Conservation (phyloP, 2,113 vertebrate species). For the pig (Sus scrofa) region DNA sequence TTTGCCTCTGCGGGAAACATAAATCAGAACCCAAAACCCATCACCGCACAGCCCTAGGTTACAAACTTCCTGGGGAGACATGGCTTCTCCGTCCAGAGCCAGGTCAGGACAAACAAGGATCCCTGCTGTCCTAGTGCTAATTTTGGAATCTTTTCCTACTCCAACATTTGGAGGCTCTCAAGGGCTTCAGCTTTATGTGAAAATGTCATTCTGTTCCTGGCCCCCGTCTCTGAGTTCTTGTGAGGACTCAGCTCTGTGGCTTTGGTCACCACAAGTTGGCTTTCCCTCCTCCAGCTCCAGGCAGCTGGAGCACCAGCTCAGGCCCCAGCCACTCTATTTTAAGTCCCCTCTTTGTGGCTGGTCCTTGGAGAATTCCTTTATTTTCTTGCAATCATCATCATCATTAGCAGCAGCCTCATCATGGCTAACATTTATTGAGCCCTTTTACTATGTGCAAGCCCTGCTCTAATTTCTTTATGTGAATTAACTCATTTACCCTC, state of each 20-base stretch:
- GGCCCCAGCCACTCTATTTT: neutral
- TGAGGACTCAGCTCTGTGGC: neutral
- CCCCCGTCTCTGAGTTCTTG: neutral
- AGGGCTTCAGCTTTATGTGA: neutral
- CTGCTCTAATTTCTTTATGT: neutral
- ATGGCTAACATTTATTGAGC: neutral
- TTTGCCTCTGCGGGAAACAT: neutral
- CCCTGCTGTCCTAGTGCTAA: neutral
- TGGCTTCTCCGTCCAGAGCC: neutral
- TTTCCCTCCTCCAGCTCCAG: too few relatives aligned
- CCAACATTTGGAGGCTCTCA: neutral
- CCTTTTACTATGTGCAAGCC: neutral
- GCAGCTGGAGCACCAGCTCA: neutral
- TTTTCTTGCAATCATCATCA: conserved; percentile 13
- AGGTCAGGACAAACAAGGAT: neutral
- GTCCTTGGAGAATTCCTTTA: neutral
- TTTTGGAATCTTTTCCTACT: neutral
- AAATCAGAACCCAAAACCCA: neutral
- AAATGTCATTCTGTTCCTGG: neutral
- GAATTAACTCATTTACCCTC: neutral
- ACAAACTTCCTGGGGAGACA: neutral
- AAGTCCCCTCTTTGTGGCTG: neutral
- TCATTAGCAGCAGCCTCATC: neutral
- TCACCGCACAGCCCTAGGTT: neutral
- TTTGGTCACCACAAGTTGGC: accelerated